Evolutionary conservation across 2,888 invertebrate species (phyloP).

Genomic region (Axea sp.): DNA sequence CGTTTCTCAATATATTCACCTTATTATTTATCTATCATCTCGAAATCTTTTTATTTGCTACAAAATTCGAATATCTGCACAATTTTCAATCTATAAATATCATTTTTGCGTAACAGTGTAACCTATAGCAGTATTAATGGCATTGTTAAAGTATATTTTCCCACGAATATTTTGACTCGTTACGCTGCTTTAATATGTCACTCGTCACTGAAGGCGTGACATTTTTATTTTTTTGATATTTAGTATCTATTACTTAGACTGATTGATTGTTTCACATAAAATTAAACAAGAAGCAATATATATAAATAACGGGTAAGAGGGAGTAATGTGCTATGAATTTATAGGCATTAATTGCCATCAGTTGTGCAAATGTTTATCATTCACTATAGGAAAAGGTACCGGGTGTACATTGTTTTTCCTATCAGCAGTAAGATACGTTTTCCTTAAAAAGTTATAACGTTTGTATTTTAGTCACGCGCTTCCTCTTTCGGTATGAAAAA

Average conservation of each 20-base stretch:
- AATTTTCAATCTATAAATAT: slow-evolving; percentile 18
- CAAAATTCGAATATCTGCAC: slow-evolving; percentile 5
- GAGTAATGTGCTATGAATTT: background rate
- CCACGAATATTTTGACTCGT: slow-evolving; percentile 27
- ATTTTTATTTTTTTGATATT: background rate
- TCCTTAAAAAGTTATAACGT: slow-evolving; percentile 23
- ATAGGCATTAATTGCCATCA: background rate
- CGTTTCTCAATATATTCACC: too few species aligned
- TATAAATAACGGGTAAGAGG: background rate
- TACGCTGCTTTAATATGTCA: slow-evolving; percentile 1
- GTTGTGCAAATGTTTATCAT: slow-evolving; percentile 1
- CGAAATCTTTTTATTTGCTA: too few species aligned
- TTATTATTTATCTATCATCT: too few species aligned
- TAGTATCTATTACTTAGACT: background rate
- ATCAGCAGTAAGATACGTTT: slow-evolving; percentile 21
- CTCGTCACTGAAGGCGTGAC: too few species aligned
- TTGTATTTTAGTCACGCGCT: slow-evolving; percentile 33
- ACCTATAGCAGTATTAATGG: slow-evolving; percentile 2
- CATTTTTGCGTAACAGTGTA: too few species aligned
- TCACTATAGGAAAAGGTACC: background rate
- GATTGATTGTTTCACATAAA: background rate
- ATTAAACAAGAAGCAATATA: background rate
- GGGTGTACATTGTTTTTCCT: background rate
- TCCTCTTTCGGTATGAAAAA: slow-evolving; percentile 6
- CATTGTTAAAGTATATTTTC: slow-evolving; percentile 8